A percentile compares a stretch with the other conserved stretches of the same genome.
These are phyloP conservation scores for Trilocha varians DNA, from an alignment of 2,888 invertebrate species.

Conservation along the genomic window DNA sequence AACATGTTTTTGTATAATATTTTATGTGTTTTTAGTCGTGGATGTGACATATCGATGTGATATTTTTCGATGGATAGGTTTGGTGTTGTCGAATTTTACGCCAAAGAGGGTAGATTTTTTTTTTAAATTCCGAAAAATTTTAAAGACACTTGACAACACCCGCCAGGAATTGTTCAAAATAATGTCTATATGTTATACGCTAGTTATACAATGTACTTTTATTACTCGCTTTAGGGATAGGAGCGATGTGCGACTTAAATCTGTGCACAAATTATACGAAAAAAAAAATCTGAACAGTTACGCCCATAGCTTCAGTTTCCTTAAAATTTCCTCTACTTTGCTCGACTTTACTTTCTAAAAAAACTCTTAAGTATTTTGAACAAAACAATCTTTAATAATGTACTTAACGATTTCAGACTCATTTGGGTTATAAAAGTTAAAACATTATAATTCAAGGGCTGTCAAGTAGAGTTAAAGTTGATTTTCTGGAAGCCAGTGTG, in stretches of 20 bases:
- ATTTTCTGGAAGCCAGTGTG: too few species aligned
- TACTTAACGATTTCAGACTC: too few species aligned
- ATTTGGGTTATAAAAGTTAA: too few species aligned
- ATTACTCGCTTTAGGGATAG: constrained; percentile 61
- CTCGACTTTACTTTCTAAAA: too few species aligned
- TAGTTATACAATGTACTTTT: constrained; percentile 48
- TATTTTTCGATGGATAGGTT: constrained; percentile 47
- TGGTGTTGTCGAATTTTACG: constrained; percentile 23
- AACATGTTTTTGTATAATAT: constrained; percentile 24
- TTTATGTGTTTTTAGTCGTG: constrained; percentile 24
- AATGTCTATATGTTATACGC: constrained; percentile 46
- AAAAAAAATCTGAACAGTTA: neutral
- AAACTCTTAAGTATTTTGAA: too few species aligned
- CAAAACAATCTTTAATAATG: too few species aligned
- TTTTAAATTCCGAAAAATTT: constrained; percentile 14
- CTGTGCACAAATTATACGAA: constrained; percentile 2
- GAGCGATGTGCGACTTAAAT: constrained; percentile 19
- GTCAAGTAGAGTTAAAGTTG: too few species aligned
- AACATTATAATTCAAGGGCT: too few species aligned
- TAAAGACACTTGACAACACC: constrained; percentile 17
- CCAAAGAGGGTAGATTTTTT: constrained; percentile 23
- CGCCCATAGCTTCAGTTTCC: too few species aligned
- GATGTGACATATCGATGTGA: constrained; percentile 40
- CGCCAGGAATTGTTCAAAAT: constrained; percentile 41
- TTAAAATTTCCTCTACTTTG: too few species aligned